Conservation (phyloP, 2,888 invertebrate genomes). For the Hylaea fasciaria region DNA sequence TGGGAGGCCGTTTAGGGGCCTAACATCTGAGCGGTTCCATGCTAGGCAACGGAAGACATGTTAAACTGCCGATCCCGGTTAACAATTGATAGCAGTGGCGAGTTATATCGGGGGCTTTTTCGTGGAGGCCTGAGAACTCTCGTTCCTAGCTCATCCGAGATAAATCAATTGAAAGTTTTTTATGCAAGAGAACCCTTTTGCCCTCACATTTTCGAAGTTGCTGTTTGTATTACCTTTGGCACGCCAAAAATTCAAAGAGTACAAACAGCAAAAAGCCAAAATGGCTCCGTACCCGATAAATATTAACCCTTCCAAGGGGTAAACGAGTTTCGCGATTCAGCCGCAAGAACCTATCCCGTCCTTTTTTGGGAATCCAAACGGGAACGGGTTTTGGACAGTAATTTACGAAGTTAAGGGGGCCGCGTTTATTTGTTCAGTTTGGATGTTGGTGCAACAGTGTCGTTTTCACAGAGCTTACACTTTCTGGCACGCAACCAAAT, state of each 20-base stretch:
- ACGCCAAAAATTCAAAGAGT: not conserved
- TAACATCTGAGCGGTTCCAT: too few relatives aligned
- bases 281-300: constrained; percentile 1
- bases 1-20: too few relatives aligned
- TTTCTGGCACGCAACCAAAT: constrained; percentile 53
- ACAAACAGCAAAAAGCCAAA: not conserved
- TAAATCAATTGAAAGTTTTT: too few relatives aligned
- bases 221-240: too few relatives aligned
- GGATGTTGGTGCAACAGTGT: constrained; percentile 7
- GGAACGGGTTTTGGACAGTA: constrained; percentile 43
- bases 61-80: too few relatives aligned
- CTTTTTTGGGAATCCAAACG: constrained; percentile 52
- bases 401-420: constrained; percentile 16
- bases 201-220: not conserved
- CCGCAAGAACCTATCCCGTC: constrained; percentile 49
- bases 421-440: constrained; percentile 7
- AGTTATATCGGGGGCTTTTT: too few relatives aligned
- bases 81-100: too few relatives aligned
- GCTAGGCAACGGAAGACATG: too few relatives aligned
- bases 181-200: not conserved
- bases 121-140: too few relatives aligned
- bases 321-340: constrained; percentile 40
- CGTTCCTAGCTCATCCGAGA: too few relatives aligned
- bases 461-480: constrained; percentile 5
- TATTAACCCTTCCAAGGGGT: constrained; percentile 13